These are phyloP conservation scores for Crioceris asparagi DNA, from an alignment of 2,888 invertebrate species.

Conservation along the genomic window DNA sequence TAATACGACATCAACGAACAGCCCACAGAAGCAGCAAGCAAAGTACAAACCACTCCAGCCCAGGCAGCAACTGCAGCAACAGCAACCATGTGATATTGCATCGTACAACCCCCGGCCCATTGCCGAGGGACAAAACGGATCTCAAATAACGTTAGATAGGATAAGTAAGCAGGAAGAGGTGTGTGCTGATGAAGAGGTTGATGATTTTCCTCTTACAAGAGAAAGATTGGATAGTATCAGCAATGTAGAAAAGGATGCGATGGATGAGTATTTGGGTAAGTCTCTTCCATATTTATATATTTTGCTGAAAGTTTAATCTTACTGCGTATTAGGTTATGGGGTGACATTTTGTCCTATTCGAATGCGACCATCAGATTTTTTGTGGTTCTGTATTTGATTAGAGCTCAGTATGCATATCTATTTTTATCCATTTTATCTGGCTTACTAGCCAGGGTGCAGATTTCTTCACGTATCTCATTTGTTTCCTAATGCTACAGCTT, in stretches of 20 bases:
- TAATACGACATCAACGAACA: slow-evolving; percentile 9
- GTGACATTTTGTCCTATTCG: no score
- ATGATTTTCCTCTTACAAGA: slow-evolving; percentile 35
- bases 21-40: slow-evolving; percentile 24
- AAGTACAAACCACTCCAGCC: slow-evolving; percentile 46
- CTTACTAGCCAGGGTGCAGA: no score
- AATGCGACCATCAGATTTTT: no score
- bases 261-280: slow-evolving; percentile 66
- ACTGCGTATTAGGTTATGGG: no score
- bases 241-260: slow-evolving; percentile 67
- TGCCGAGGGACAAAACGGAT: slow-evolving; percentile 31
- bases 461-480: no score
- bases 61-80: slow-evolving; percentile 29
- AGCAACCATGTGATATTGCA: slow-evolving; percentile 34
- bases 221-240: slow-evolving; percentile 65
- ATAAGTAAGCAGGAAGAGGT: slow-evolving; percentile 25
- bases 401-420: no score
- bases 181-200: slow-evolving; percentile 20
- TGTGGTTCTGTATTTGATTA: no score
- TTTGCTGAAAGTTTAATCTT: not conserved
- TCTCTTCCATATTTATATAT: slow-evolving; percentile 1
- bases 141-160: slow-evolving; percentile 29
- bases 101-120: slow-evolving; percentile 33
- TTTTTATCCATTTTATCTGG: no score
- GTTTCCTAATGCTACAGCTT: no score